These are phyloP conservation scores for Notodonta dromedarius DNA, from an alignment of 2,888 invertebrate species.

Conservation along the genomic window DNA sequence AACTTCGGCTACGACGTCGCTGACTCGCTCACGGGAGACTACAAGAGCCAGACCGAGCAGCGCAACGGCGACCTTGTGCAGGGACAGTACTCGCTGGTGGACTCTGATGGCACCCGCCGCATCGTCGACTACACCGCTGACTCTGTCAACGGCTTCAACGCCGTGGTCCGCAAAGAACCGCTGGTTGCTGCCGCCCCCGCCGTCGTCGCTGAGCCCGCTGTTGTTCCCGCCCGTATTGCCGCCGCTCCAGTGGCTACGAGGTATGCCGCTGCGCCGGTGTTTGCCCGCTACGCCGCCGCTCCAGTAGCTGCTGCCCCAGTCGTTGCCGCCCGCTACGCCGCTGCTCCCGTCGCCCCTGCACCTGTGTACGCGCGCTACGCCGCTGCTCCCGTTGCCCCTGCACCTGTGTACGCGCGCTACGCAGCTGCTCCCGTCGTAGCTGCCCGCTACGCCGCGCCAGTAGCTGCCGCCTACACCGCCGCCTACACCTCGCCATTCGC, in stretches of 20 bases:
- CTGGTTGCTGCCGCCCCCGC: constrained; percentile 62
- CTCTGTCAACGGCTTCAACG: constrained; percentile 73
- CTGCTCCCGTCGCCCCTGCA: constrained; percentile 44
- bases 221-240: constrained; percentile 51
- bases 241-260: constrained; percentile 76
- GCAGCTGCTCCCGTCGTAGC: constrained; percentile 31
- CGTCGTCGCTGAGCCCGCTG: constrained; percentile 64
- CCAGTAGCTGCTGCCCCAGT: constrained; percentile 26
- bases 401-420: constrained; percentile 16
- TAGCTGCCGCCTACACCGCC: constrained; percentile 44
- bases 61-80: constrained; percentile 82
- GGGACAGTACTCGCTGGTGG: constrained; percentile 73
- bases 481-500: constrained; percentile 23
- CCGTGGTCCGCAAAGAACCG: constrained; percentile 72
- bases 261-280: constrained; percentile 49
- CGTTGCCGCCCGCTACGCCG: constrained; percentile 37
- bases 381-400: constrained; percentile 31
- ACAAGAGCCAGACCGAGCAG: constrained; percentile 77
- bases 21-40: constrained; percentile 75
- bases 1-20: constrained; percentile 74
- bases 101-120: constrained; percentile 73
- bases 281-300: constrained; percentile 43
- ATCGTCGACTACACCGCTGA: constrained; percentile 73
- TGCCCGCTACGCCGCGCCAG: constrained; percentile 35
- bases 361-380: constrained; percentile 46